phyloP scores from a whole-genome alignment of 2,888 invertebrate species.

The Archips xylosteana region DNA sequence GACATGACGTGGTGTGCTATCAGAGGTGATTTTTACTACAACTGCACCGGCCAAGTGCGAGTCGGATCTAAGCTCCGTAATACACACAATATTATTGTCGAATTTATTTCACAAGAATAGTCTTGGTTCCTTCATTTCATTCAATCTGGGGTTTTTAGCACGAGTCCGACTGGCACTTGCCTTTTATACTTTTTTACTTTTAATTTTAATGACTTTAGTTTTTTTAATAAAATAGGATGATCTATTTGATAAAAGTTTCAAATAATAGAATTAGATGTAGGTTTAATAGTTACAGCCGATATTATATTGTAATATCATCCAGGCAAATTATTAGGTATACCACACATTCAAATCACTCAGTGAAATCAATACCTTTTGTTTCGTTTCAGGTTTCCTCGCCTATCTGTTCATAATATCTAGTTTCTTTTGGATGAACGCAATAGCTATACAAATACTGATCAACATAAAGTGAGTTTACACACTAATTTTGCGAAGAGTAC shows the following conservation, averaged over 20 bases:
- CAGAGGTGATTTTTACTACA: conserved; percentile 61
- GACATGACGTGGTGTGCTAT: conserved; percentile 68
- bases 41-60: not conserved
- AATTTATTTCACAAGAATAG: not conserved
- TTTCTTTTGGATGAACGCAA: conserved; percentile 90
- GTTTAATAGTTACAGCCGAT: too few species aligned
- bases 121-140: too few species aligned
- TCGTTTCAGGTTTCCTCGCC: conserved; percentile 78
- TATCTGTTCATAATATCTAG: conserved; percentile 86
- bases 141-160: too few species aligned
- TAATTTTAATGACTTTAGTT: too few species aligned
- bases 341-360: not conserved
- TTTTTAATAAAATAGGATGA: too few species aligned
- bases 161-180: too few species aligned
- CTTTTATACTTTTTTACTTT: too few species aligned
- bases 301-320: too few species aligned
- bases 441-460: conserved; percentile 88
- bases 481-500: not conserved
- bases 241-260: too few species aligned
- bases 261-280: too few species aligned
- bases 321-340: too few species aligned
- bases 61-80: not conserved
- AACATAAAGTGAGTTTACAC: conserved; percentile 84
- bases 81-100: not conserved
- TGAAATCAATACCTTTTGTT: conserved; percentile 9